Evolutionary conservation across 2,797 vertebrate genomes (phyloP).

Genomic region (Gadopsis bispinosus): DNA sequence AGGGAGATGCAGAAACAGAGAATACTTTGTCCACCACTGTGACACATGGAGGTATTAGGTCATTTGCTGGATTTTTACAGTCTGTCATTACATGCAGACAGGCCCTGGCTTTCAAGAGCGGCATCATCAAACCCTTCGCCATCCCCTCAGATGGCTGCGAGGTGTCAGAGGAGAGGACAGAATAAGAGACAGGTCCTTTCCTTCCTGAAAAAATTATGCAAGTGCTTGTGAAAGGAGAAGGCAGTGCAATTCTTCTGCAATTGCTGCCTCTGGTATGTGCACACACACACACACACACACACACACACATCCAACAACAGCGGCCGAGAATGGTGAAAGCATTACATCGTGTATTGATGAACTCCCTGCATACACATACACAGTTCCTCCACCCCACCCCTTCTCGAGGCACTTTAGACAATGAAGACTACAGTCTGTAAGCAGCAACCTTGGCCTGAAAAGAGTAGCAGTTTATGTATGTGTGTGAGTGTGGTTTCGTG

Average conservation of each 20-base stretch:
- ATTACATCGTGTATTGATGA: constrained; percentile 68
- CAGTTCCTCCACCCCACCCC: constrained; percentile 38
- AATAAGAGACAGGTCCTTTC: constrained; percentile 50
- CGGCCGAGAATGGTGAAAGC: constrained; percentile 60
- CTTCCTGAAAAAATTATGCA: constrained; percentile 71
- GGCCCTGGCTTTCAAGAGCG: constrained; percentile 46
- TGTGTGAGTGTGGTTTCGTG: constrained; percentile 17
- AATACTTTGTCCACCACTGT: constrained; percentile 10
- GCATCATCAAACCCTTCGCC: constrained; percentile 56
- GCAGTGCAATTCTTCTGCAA: constrained; percentile 46
- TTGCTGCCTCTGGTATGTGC: constrained; percentile 36
- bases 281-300: constrained; percentile 16
- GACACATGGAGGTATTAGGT: constrained; percentile 43
- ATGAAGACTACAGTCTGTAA: constrained; percentile 63
- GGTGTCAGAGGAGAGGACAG: constrained; percentile 59
- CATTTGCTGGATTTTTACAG: constrained; percentile 35
- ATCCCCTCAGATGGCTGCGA: constrained; percentile 58
- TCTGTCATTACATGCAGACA: constrained; percentile 40
- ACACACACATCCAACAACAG: constrained; percentile 36
- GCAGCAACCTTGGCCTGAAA: constrained; percentile 58
- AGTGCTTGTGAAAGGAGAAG: constrained; percentile 69
- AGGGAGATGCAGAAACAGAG: not conserved
- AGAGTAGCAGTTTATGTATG: constrained; percentile 24
- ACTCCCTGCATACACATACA: constrained; percentile 34
- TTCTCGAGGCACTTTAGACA: constrained; percentile 68